Evolutionary conservation across 2,113 vertebrate genomes (phyloP), one percentile per base, ranked within the genome.

Genomic region (Xiphophorus hellerii): DNA sequence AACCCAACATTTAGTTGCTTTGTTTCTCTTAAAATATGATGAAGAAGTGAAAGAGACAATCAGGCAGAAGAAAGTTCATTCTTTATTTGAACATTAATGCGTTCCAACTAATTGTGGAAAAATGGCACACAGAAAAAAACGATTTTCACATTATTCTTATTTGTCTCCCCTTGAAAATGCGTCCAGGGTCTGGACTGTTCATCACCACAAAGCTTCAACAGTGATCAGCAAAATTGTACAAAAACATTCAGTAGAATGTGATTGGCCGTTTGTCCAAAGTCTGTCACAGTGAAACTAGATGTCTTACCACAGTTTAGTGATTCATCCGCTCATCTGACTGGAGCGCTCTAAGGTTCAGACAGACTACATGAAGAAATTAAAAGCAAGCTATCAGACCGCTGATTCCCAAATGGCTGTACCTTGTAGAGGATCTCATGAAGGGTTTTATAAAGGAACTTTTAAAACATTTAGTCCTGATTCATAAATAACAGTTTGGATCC

Each of bases 61-160:
- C 65, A 79, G 39, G 6, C 37, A 13, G 66, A 14, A 83, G 22
- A 72, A 63, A 85, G 51, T 80, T 80, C 62, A 87, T 71, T 80
- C 73, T 93, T 93, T 93, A 93, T 92, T 93, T 87, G 67, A 76
- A 92, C 84, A 90, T 87, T 62, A 78, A 92, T 81, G 82, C 63
- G 73, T 81, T 88, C 87, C 61, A 90, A 78, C 87, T 84, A 84
- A 76, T 71, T 80, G 84, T 82, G 58, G 60, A 69, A 74, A 89
- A 78, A 91, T 74, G 31, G 81, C 83, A 91, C 88, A 90, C 74
- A 71, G 69, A 76, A 88, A 80, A 69, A 76, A 88, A 78, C 1
- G 33, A 75, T 84, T 87, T 66, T 86, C 73, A 88, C 87, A 85
- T 64, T 78, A 84, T 81, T 78, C 66, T 66, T 77, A 30, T 30